Conservation (phyloP, 2,113 vertebrate genomes). For the Platycercus adscitus region DNA sequence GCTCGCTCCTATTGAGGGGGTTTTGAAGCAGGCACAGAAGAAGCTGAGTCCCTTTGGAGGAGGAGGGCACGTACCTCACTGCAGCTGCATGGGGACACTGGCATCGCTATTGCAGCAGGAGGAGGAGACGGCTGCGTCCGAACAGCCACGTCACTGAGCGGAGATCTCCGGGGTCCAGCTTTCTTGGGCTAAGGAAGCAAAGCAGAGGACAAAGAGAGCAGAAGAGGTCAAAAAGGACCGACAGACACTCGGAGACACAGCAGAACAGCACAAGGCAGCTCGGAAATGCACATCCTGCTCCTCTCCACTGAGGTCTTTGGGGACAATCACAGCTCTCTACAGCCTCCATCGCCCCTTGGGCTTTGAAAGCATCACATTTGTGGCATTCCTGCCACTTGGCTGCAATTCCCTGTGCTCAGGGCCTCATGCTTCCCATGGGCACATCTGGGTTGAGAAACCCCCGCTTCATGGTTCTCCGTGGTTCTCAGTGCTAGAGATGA, state of each 20-base stretch:
- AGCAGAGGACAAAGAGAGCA: background rate
- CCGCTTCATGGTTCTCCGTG: accelerated
- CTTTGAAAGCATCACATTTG: background rate
- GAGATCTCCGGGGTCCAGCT: background rate
- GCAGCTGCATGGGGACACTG: background rate
- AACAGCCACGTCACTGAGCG: background rate
- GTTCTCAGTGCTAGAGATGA: background rate
- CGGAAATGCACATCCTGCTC: background rate
- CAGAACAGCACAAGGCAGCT: accelerated
- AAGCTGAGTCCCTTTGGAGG: accelerated
- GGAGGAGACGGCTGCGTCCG: background rate
- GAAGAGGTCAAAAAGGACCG: background rate
- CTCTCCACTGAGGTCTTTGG: background rate
- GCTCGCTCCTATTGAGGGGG: accelerated
- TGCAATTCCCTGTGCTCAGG: background rate
- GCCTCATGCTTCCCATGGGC: background rate
- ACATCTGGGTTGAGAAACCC: background rate
- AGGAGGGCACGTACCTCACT: conserved; percentile 17
- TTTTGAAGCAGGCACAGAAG: background rate
- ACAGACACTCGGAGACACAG: accelerated
- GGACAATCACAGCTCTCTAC: background rate
- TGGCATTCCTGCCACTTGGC: accelerated
- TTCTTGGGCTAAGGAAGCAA: background rate
- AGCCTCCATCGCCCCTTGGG: background rate
- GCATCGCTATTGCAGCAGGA: background rate